phyloP scores from a whole-genome alignment of 2,113 vertebrate genomes.

The Prionailurus bengalensis region DNA sequence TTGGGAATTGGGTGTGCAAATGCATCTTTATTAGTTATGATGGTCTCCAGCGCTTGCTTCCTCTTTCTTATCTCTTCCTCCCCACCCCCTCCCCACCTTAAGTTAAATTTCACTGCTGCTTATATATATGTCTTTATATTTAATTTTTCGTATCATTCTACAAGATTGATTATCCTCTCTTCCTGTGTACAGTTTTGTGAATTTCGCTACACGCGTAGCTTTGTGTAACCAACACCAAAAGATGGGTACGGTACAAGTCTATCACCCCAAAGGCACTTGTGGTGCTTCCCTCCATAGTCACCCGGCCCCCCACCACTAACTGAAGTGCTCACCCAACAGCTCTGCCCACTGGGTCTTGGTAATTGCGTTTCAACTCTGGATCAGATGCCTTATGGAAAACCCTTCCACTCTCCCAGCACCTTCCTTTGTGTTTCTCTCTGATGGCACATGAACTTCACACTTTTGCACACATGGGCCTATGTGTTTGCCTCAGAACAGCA shows the following conservation, averaged over 20 bases:
- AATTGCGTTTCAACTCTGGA: background rate
- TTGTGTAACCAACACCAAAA: background rate
- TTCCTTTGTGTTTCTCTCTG: background rate
- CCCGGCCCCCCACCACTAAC: background rate
- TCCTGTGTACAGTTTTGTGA: too few species aligned
- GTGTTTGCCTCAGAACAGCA: background rate
- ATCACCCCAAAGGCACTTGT: background rate
- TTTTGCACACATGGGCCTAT: background rate
- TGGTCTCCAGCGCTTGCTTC: background rate
- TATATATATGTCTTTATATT: rapidly evolving
- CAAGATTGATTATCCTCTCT: background rate
- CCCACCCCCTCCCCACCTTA: rapidly evolving
- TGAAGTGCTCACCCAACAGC: rapidly evolving
- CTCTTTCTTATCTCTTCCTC: too few species aligned
- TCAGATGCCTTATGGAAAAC: rapidly evolving
- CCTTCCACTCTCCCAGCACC: background rate
- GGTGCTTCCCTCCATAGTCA: background rate
- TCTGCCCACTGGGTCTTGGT: background rate
- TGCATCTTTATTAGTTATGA: rapidly evolving
- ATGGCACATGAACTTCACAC: rapidly evolving
- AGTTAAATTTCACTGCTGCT: background rate
- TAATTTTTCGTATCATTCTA: background rate
- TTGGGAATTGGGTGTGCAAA: background rate
- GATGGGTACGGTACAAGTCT: background rate
- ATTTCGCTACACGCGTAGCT: background rate